phyloP scores from a whole-genome alignment of 1,140 invertebrate species.

The Uloborus diversus region DNA sequence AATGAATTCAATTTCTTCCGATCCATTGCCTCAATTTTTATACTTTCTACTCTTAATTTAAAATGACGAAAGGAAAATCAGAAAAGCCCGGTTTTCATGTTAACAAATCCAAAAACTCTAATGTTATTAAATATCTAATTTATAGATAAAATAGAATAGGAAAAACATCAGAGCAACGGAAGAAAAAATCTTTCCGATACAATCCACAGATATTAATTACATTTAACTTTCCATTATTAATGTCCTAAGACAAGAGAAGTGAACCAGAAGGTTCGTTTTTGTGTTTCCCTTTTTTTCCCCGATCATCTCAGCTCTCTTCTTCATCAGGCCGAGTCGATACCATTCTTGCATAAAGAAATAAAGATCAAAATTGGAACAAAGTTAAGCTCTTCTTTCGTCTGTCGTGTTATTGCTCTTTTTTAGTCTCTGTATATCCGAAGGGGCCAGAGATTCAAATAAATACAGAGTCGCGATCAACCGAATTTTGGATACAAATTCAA shows the following conservation, averaged over 20 bases:
- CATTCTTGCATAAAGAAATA: conserved; percentile 23
- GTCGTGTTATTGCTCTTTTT: conserved; percentile 26
- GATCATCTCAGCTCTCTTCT: conserved; percentile 11
- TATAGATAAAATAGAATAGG: conserved; percentile 46
- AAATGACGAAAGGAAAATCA: conserved; percentile 36
- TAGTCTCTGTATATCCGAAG: conserved; percentile 44
- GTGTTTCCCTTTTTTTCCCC: background rate
- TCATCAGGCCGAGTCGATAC: background rate
- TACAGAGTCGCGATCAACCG: conserved; percentile 48
- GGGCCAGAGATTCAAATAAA: conserved; percentile 55
- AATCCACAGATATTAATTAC: conserved; percentile 55
- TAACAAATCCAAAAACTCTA: conserved; percentile 49
- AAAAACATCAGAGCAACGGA: conserved; percentile 3
- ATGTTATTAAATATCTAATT: conserved; percentile 57
- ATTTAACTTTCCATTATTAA: conserved; percentile 57
- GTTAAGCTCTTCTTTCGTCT: background rate
- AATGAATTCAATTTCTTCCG: conserved; percentile 44
- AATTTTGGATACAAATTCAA: conserved; percentile 56
- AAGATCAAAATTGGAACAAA: conserved; percentile 26
- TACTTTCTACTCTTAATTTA: conserved; percentile 40
- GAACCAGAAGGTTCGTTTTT: conserved; percentile 39
- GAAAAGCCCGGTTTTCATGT: conserved; percentile 22
- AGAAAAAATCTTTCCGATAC: conserved; percentile 21
- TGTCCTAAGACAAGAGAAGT: conserved; percentile 48
- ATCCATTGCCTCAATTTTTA: conserved; percentile 19